Conservation (phyloP, 1,140 invertebrate species). For the Oppia nitens region DNA sequence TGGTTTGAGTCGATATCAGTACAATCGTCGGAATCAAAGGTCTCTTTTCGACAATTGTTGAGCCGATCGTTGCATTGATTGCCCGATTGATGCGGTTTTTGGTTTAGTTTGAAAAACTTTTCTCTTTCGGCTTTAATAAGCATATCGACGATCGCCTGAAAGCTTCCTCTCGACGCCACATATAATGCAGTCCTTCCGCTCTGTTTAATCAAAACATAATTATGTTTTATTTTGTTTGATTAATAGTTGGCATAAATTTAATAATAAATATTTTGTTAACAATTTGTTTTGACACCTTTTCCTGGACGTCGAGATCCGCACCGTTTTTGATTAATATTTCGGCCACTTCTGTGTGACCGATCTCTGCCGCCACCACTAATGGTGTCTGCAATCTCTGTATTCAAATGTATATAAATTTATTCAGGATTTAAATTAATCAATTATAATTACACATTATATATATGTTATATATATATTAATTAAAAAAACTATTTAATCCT, state of each 20-base stretch:
- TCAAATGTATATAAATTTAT: not conserved
- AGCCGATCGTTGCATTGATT: no score
- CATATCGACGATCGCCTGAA: constrained; percentile 65
- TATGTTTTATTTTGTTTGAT: not conserved
- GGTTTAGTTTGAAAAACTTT: constrained; percentile 16
- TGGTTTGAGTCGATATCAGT: constrained; percentile 7
- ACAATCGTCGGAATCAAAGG: not conserved
- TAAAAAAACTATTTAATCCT: no score
- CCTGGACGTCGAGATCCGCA: constrained; percentile 43
- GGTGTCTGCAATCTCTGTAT: constrained; percentile 38
- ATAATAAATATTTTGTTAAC: not conserved
- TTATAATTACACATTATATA: no score
- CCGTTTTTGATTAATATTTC: constrained; percentile 43
- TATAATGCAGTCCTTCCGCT: constrained; percentile 47
- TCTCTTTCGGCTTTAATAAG: constrained; percentile 49
- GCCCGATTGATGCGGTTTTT: not conserved
- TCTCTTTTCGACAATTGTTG: constrained; percentile 4
- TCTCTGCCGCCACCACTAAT: constrained; percentile 51
- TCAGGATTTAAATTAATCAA: no score
- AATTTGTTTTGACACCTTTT: constrained; percentile 35
- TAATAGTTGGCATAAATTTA: not conserved
- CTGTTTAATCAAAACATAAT: constrained; percentile 23
- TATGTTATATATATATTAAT: no score
- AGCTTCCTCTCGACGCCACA: constrained; percentile 56
- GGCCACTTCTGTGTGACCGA: constrained; percentile 47